phyloP scores from a whole-genome alignment of 2,888 invertebrate genomes.

The Neoaliturus tenellus region DNA sequence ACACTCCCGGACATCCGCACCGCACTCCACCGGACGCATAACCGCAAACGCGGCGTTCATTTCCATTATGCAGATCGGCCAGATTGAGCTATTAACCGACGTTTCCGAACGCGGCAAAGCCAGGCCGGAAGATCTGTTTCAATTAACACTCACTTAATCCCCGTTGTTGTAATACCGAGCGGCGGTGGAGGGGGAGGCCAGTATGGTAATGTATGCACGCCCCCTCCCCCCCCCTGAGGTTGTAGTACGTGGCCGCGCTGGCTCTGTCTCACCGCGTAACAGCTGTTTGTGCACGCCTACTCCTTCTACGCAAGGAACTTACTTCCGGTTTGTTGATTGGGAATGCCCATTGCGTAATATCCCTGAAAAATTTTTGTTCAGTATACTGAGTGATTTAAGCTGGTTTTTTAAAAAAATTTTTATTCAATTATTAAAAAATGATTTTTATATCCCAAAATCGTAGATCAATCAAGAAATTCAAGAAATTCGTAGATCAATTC shows the following conservation, averaged over 20 bases:
- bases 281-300: slow-evolving; percentile 5
- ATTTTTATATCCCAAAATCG: too few relatives aligned
- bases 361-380: too few relatives aligned
- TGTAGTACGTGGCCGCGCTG: background rate
- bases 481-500: too few relatives aligned
- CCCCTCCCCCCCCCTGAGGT: background rate
- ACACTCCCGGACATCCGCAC: background rate
- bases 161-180: slow-evolving; percentile 5
- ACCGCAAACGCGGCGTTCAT: background rate
- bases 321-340: background rate
- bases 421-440: too few relatives aligned
- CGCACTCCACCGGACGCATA: background rate
- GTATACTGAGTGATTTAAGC: too few relatives aligned
- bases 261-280: background rate
- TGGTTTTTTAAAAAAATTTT: too few relatives aligned
- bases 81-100: slow-evolving; percentile 39
- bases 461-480: too few relatives aligned
- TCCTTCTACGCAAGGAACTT: background rate
- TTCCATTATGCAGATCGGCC: slow-evolving; percentile 34
- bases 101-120: slow-evolving; percentile 11
- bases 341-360: too few relatives aligned
- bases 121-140: slow-evolving; percentile 36
- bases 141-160: slow-evolving; percentile 42
- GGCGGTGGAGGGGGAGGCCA: background rate
- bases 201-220: slow-evolving; percentile 38